phyloP scores from a whole-genome alignment of 2,113 vertebrate species.

The Aegypius monachus region DNA sequence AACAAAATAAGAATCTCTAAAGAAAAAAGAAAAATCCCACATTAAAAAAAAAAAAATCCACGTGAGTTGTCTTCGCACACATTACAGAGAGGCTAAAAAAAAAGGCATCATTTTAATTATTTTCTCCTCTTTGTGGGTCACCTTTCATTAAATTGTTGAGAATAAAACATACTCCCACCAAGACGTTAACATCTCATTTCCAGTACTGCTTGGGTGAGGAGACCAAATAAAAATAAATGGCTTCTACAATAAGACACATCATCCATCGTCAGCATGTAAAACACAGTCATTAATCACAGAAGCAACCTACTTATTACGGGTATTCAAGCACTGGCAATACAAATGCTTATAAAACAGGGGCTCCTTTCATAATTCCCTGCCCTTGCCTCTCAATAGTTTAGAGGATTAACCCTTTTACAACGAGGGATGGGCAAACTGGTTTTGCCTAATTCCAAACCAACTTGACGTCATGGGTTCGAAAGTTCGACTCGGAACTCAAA shows the following conservation, averaged over 20 bases:
- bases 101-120: neutral
- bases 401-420: slow-evolving; percentile 61
- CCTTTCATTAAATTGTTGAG: neutral
- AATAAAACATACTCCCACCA: neutral
- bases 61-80: neutral
- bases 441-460: slow-evolving; percentile 59
- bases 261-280: slow-evolving; percentile 3
- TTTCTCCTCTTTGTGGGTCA: neutral
- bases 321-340: slow-evolving; percentile 35
- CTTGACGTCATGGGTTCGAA: slow-evolving; percentile 47
- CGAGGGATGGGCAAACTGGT: slow-evolving; percentile 54
- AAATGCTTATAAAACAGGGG: slow-evolving; percentile 31
- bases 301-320: slow-evolving; percentile 49
- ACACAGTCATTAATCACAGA: neutral
- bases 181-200: neutral
- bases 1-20: neutral
- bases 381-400: slow-evolving; percentile 41
- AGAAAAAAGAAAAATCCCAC: neutral
- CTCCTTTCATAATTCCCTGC: slow-evolving; percentile 33
- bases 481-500: slow-evolving; percentile 30
- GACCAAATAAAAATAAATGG: slow-evolving; percentile 19
- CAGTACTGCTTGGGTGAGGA: slow-evolving; percentile 21
- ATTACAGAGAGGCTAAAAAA: neutral
- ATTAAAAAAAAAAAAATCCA: neutral
- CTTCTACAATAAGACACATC: slow-evolving; percentile 11